These are phyloP conservation scores for Apogon talboti DNA, from an alignment of 2,797 vertebrate species.

Conservation along the genomic window DNA sequence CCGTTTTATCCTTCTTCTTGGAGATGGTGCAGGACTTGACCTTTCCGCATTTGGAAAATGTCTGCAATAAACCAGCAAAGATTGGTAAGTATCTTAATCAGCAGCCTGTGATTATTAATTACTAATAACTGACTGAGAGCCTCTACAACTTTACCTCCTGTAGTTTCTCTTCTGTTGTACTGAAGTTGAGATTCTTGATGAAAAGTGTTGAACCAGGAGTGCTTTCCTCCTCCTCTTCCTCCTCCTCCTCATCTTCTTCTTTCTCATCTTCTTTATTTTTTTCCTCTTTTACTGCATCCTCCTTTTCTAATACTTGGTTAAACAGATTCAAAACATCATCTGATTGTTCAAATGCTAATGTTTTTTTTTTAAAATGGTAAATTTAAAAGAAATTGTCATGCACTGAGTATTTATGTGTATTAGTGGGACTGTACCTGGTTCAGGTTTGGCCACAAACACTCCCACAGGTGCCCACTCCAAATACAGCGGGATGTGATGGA, in stretches of 20 bases:
- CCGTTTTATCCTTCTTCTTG: conserved; percentile 94
- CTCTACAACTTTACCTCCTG: conserved; percentile 77
- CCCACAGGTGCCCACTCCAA: conserved; percentile 95
- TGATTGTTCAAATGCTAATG: not conserved
- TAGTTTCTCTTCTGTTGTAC: conserved; percentile 89
- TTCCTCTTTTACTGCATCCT: conserved; percentile 57
- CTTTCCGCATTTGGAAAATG: conserved; percentile 89
- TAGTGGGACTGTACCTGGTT: conserved; percentile 53
- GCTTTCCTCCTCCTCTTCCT: conserved; percentile 87
- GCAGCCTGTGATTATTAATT: not conserved
- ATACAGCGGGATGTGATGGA: conserved; percentile 92
- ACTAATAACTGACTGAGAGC: not conserved
- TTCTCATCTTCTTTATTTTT: conserved; percentile 34
- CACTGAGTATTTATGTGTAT: not conserved
- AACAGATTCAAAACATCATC: conserved; percentile 2
- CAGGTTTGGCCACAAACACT: conserved; percentile 84
- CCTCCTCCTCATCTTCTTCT: conserved; percentile 71
- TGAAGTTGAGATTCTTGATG: conserved; percentile 95
- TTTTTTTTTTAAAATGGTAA: not conserved
- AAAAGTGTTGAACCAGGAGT: conserved; percentile 93
- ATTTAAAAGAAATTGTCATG: not conserved
- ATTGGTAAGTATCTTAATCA: not conserved
- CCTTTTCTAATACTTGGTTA: conserved; percentile 49
- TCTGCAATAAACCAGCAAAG: conserved; percentile 76
- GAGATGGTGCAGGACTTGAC: conserved; percentile 92